Evolutionary conservation across 2,888 invertebrate genomes (phyloP), one percentile per base, ranked within the genome.

Genomic region (Neoaliturus tenellus): DNA sequence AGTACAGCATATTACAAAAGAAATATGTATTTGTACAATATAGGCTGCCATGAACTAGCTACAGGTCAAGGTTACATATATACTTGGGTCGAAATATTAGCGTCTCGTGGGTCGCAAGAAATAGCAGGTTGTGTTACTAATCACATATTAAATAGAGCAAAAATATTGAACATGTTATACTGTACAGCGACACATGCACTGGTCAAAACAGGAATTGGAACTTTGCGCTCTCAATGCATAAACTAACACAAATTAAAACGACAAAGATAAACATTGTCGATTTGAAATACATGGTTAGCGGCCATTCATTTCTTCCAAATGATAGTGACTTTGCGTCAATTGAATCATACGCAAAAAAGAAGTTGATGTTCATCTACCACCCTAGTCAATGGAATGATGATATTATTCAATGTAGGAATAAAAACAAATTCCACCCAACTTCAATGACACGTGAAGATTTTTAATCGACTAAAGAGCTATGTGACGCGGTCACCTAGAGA

Each of bases 241-340:
- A 71, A 6, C 5, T 71, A 17, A 71, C 31, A 10, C 31, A 10
- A 17, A 12, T 71, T 71, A 5, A 33, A 1, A 71, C 71, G 28
- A 17, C 71, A 25, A 35, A n/a, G n/a, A 67, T 71, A 31, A 33
- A 71, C 33, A 28, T 28, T 1, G 33, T 71, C 12, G 31, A 71
- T 17, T 33, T 71, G 28, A 71, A 71, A 71, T 71, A 71, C 33
- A 35, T 75, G 75, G 39, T 75, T 20, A 75, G 75, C 41, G 41
- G 75, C 4, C 41, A 75, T 12, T 75, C 41, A 75, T 75, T 75
- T 75, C n/a, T 75, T 6, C 75, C 75, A 17, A 75, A 75, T 75
- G 39, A 75, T 41, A 75, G 10, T 10, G 75, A 69, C 69, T 31
- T 69, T 20, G 31, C 69, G 28, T 33, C 31, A 3, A 28, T 28